Evolutionary conservation across 2,888 invertebrate genomes (phyloP).

Genomic region (Harmothoe impar): DNA sequence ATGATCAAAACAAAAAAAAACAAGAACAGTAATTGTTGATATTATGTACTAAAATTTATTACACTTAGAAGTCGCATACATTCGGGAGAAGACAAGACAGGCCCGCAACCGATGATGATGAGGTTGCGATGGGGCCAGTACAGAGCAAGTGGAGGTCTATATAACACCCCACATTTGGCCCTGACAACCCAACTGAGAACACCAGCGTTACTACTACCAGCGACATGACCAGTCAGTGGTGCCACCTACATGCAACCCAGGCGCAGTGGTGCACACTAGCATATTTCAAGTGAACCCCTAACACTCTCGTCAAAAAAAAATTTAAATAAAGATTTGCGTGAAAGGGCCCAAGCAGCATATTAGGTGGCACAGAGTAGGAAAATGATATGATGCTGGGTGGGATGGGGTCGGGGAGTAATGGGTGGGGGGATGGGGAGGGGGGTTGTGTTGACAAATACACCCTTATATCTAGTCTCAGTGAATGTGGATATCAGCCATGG

Average conservation of each 20-base stretch:
- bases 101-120: conserved; percentile 9
- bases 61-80: conserved; percentile 62
- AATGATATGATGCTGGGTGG: not conserved
- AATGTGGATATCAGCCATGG: not conserved
- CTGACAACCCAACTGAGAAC: not conserved
- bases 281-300: conserved; percentile 2
- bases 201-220: conserved; percentile 22
- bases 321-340: not conserved
- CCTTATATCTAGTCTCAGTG: not conserved
- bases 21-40: not conserved
- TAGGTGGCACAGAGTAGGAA: not conserved
- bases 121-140: not conserved
- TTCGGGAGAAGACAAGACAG: conserved; percentile 49
- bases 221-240: conserved; percentile 20
- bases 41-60: conserved; percentile 62
- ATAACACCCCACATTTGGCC: too few relatives aligned
- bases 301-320: not conserved
- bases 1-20: not conserved
- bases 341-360: not conserved
- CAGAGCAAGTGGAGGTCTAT: not conserved
- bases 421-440: not conserved
- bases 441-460: not conserved
- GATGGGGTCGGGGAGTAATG: not conserved
- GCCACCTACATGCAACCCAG: not conserved
- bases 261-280: conserved; percentile 8